Conservation (phyloP, 2,113 vertebrate genomes). For the Platysteira castanea region DNA sequence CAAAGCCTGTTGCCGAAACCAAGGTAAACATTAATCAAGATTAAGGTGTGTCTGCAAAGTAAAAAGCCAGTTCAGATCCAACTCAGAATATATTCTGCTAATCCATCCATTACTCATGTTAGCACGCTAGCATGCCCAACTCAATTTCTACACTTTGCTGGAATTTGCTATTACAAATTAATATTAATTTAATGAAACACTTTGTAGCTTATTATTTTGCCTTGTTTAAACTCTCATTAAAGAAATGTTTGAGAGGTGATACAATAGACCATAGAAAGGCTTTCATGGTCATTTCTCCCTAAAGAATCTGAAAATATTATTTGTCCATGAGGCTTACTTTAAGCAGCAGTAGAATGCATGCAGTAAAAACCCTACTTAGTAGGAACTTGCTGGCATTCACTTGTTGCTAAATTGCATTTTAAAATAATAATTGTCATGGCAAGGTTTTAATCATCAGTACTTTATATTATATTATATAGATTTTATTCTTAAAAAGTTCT, state of each 20-base stretch:
- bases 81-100: background rate
- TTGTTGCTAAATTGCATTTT: background rate
- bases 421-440: background rate
- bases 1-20: background rate
- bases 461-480: background rate
- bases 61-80: background rate
- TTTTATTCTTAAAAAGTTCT: background rate
- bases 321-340: constrained; percentile 9
- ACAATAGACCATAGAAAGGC: background rate
- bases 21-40: background rate
- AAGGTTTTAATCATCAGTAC: background rate
- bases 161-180: constrained; percentile 9
- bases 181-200: background rate
- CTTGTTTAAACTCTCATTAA: background rate
- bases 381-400: background rate
- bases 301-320: constrained; percentile 30
- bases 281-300: background rate
- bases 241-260: background rate
- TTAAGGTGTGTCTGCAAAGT: background rate
- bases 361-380: background rate
- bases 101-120: background rate
- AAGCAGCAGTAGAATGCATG: background rate
- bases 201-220: background rate
- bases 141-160: constrained; percentile 19
- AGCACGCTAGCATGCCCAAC: background rate